Percentiles rank a stretch among this genome's conserved stretches.
Conservation (phyloP, 2,797 vertebrate species). For the Melanotaenia parkinsoni region DNA sequence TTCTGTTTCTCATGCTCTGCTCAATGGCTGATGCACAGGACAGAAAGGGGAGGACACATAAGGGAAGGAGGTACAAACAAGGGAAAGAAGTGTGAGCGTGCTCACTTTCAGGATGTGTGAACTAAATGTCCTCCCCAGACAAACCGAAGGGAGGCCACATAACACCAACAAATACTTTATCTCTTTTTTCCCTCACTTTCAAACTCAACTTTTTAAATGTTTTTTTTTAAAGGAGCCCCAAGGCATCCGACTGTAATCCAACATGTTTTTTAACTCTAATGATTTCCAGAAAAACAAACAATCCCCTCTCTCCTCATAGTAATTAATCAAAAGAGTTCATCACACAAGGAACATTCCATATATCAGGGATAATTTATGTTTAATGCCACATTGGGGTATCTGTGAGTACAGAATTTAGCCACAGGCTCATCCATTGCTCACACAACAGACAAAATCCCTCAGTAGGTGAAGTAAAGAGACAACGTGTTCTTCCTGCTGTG, state of each 20-base stretch:
- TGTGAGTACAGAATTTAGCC: conserved; percentile 10
- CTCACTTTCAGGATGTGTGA: conserved; percentile 38
- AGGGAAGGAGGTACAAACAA: conserved; percentile 4
- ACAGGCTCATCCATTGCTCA: conserved; percentile 9
- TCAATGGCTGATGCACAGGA: conserved; percentile 49
- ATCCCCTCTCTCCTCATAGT: not conserved
- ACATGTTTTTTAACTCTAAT: conserved; percentile 7
- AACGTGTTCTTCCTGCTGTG: not conserved
- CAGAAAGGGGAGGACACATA: conserved; percentile 23
- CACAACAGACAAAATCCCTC: not conserved
- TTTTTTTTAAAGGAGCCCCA: not conserved
- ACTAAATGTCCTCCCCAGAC: conserved; percentile 41
- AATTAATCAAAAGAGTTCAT: conserved; percentile 23
- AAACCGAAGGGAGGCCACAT: conserved; percentile 15
- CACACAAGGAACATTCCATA: not conserved
- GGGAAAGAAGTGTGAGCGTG: not conserved
- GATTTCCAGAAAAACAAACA: conserved; percentile 4
- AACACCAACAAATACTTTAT: not conserved
- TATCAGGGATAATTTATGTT: conserved; percentile 8
- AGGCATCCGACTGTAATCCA: not conserved
- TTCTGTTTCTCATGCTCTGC: conserved; percentile 7
- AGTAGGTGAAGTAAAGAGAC: not conserved
- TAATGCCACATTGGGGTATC: conserved; percentile 4
- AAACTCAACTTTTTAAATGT: conserved; percentile 11
- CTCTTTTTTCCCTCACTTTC: conserved; percentile 11